Evolutionary conservation across 2,113 vertebrate genomes (phyloP).

Genomic region (Cryptomyrus ogoouensis): DNA sequence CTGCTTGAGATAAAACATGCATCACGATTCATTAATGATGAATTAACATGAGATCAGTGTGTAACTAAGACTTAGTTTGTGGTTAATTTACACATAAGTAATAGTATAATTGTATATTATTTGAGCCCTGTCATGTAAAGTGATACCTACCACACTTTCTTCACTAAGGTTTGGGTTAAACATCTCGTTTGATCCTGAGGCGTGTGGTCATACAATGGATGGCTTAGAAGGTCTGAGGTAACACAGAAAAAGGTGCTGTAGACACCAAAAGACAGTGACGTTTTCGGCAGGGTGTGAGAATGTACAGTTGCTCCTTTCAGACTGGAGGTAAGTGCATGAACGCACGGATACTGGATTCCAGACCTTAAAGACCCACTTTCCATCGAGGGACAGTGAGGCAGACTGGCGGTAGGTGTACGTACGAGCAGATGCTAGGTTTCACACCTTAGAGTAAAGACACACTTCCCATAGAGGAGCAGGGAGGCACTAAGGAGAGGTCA

Average conservation of each 20-base stretch:
- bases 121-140: background rate
- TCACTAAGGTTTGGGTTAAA: background rate
- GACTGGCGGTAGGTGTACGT: background rate
- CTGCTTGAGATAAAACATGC: background rate
- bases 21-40: background rate
- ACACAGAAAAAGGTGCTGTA: background rate
- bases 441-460: background rate
- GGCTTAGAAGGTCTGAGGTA: background rate
- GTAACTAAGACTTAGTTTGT: background rate
- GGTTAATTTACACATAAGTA: background rate
- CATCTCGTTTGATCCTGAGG: background rate
- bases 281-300: background rate
- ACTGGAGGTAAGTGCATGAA: background rate
- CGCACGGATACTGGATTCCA: background rate
- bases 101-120: background rate
- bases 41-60: background rate
- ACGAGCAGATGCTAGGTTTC: background rate
- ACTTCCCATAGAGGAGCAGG: slow-evolving; percentile 16
- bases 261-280: background rate
- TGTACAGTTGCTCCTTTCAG: background rate
- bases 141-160: background rate
- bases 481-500: slow-evolving; percentile 25
- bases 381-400: background rate
- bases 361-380: background rate
- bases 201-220: background rate